phyloP scores from a whole-genome alignment of 2,113 vertebrate genomes.

The Excalfactoria chinensis region DNA sequence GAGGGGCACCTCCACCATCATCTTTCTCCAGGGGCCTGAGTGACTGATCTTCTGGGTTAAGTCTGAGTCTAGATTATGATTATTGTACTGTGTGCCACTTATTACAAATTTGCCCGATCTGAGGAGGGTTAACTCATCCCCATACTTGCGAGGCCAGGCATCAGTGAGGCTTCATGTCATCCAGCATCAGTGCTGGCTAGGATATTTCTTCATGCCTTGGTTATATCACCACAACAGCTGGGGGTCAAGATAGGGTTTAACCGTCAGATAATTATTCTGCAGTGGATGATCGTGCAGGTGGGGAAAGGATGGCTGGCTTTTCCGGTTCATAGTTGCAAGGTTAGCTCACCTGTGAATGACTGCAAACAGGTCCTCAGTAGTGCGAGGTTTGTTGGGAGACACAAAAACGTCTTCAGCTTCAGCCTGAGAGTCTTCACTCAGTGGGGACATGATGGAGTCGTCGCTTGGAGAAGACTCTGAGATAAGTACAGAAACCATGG shows the following conservation, averaged over 20 bases:
- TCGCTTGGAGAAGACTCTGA: slow-evolving; percentile 87
- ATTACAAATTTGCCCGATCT: background rate
- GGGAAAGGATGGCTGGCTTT: background rate
- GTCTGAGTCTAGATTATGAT: background rate
- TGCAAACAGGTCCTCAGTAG: slow-evolving; percentile 97
- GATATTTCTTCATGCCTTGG: background rate
- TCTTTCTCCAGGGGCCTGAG: background rate
- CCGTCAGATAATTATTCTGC: background rate
- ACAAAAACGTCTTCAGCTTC: slow-evolving; percentile 90
- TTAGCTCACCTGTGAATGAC: slow-evolving; percentile 95
- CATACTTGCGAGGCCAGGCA: background rate
- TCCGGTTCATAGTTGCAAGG: background rate
- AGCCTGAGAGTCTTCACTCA: slow-evolving; percentile 90
- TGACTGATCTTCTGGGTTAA: background rate
- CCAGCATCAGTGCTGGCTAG: background rate
- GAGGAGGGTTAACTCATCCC: background rate
- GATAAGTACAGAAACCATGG: slow-evolving; percentile 59
- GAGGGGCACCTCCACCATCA: background rate
- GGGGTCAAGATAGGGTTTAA: background rate
- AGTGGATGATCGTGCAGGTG: background rate
- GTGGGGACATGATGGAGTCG: slow-evolving; percentile 89
- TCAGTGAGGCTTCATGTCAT: background rate
- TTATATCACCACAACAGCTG: background rate
- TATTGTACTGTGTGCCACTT: background rate
- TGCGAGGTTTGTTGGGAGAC: slow-evolving; percentile 94